A percentile compares a stretch with the other conserved stretches of the same genome.
Evolutionary conservation across 2,797 vertebrate species (phyloP).

Genomic region (Echeneis naucrates): DNA sequence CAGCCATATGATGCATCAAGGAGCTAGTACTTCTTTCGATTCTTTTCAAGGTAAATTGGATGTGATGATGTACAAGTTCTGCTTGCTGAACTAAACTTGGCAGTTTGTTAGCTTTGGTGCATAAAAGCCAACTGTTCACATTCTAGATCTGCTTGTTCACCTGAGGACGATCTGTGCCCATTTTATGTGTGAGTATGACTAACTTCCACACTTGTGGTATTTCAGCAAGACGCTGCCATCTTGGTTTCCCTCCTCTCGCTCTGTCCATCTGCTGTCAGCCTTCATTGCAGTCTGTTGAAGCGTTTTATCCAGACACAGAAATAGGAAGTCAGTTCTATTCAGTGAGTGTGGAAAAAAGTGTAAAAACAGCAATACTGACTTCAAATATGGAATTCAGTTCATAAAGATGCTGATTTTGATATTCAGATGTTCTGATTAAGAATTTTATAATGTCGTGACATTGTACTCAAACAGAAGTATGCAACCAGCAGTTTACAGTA

Average conservation of each 20-base stretch:
- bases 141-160: constrained; percentile 98
- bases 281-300: constrained; percentile 47
- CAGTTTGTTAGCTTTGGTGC: constrained; percentile 87
- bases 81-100: constrained; percentile 85
- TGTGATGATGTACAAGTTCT: constrained; percentile 60
- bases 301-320: constrained; percentile 73
- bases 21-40: not conserved
- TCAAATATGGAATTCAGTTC: not conserved
- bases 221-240: constrained; percentile 47
- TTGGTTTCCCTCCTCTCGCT: constrained; percentile 44
- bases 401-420: not conserved
- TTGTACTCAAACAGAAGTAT: not conserved
- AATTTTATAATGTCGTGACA: constrained; percentile 2
- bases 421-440: constrained; percentile 8
- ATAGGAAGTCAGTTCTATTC: constrained; percentile 1
- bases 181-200: constrained; percentile 99
- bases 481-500: constrained; percentile 21
- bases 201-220: constrained; percentile 80
- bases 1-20: not conserved
- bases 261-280: constrained; percentile 47
- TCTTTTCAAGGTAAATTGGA: constrained; percentile 16
- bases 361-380: not conserved
- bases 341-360: not conserved
- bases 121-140: constrained; percentile 92
- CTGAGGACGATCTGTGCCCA: constrained; percentile 94